Base-by-base conservation (phyloP, 2,888 invertebrate species). In the Lasioglossum lativentre region DNA sequence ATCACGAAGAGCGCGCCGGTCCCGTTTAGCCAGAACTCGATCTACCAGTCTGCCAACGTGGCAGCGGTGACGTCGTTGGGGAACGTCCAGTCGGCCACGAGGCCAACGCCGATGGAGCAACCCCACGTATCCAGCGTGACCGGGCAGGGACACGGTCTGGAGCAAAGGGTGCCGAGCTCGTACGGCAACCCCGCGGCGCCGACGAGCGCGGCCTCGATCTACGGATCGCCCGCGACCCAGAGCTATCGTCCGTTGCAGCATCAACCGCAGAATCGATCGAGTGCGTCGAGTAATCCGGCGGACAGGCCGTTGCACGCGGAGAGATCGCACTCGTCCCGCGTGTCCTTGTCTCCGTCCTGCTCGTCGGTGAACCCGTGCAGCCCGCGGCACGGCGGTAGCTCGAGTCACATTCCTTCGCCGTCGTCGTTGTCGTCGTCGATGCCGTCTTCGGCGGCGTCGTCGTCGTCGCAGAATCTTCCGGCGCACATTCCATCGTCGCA, bases 21-120 rank as follows among this genome's bases (percentile, higher is more conserved):
- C 3, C 94, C 94, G 30, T 93, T 93, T 78, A 92, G 92, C 10
- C 94, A 93, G 78, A 92, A 82, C 77, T 91, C 93, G 45, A 91
- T 92, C 78, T 94, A 93, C 71, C 91, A 94, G 75, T 90, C 93
- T 19, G 89, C 92, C 66, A 92, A 88, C 94, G 95, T 91, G 93
- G 95, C 91, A 91, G 94, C 91, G 92, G 94, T 93, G 76, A 90
- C 95, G 34, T 92, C 94, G 56, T 92, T 94, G 74, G 94, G 93
- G 89, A 93, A 81, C 71, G 82, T 90, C 10, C 92, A 91, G 71
- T 78, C 92, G 12, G 59, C 88, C 10, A 89, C 91, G n/a, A 92
- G 93, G 78, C 88, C 93, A 30, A 92, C 89, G 40, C 86, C 92
- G 75, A 75, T 81, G 30, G 93, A 93, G 45, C 91, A 92, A 71